Conservation (phyloP, 2,113 vertebrate genomes). For the Trinectes maculatus region DNA sequence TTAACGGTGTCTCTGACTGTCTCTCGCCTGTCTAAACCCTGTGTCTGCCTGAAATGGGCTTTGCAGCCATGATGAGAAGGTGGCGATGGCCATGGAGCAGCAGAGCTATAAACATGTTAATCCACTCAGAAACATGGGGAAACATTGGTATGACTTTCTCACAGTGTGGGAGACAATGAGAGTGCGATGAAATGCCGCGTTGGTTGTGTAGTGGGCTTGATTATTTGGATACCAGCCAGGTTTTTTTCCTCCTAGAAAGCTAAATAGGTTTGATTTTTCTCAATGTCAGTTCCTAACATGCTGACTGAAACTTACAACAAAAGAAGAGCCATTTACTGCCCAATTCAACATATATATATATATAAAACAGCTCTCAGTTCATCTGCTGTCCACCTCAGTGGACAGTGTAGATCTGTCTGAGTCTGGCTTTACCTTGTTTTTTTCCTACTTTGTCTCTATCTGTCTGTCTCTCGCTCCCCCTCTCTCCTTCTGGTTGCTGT, state of each 20-base stretch:
- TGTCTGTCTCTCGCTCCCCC: not conserved
- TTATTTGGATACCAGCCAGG: not conserved
- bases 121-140: slow-evolving; percentile 35
- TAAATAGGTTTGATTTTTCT: not conserved
- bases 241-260: not conserved
- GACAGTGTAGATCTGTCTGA: not conserved
- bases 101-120: slow-evolving; percentile 37
- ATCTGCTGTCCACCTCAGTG: slow-evolving; percentile 3
- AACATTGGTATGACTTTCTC: slow-evolving; percentile 9
- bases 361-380: slow-evolving; percentile 1
- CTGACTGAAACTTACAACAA: not conserved
- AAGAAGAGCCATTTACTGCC: not conserved
- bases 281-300: slow-evolving; percentile 2
- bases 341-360: slow-evolving; percentile 10
- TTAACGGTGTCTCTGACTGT: not conserved
- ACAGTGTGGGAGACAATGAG: not conserved
- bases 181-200: not conserved
- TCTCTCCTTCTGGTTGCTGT: slow-evolving; percentile 36
- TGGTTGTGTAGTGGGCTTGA: not conserved
- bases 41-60: slow-evolving; percentile 30
- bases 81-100: slow-evolving; percentile 14
- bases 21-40: slow-evolving; percentile 24
- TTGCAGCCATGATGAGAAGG: slow-evolving; percentile 38
- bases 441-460: no score
- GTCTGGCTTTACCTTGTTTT: not conserved